phyloP scores from a whole-genome alignment of 2,113 vertebrate genomes.

The Leucosticte australis region DNA sequence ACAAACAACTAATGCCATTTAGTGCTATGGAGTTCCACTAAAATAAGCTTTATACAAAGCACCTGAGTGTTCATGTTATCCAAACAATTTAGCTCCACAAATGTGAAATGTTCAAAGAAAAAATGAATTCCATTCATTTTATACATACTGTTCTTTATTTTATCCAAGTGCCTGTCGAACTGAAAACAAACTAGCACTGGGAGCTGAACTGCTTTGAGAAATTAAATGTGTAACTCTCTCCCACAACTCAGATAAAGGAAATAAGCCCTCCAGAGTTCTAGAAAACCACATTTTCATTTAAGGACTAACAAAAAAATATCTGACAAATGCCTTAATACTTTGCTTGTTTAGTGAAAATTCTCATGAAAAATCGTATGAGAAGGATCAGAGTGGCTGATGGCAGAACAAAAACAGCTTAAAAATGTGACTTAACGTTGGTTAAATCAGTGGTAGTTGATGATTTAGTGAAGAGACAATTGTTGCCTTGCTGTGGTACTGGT shows the following conservation, averaged over 20 bases:
- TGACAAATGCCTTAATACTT: constrained; percentile 27
- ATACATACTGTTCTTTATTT: not conserved
- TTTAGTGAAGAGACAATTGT: constrained; percentile 2
- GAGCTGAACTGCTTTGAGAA: constrained; percentile 4
- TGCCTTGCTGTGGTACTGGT: not conserved
- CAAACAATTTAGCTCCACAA: not conserved
- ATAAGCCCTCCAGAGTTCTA: not conserved
- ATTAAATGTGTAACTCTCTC: not conserved
- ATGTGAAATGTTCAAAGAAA: not conserved
- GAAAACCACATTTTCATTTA: constrained; percentile 2
- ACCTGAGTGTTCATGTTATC: not conserved
- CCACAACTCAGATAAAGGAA: not conserved
- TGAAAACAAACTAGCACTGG: not conserved
- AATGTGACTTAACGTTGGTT: not conserved
- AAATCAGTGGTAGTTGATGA: not conserved
- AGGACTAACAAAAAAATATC: not conserved
- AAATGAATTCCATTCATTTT: constrained; percentile 35
- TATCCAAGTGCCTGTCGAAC: not conserved
- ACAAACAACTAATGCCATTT: not conserved
- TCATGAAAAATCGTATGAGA: not conserved
- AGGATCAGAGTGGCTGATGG: not conserved
- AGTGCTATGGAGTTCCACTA: not conserved
- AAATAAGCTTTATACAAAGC: not conserved
- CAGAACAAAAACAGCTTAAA: constrained; percentile 6
- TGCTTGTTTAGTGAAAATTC: not conserved